A percentile compares a stretch with the other conserved stretches of the same genome.
Conservation (phyloP, 2,113 vertebrate genomes). For the Muscicapa adusta region DNA sequence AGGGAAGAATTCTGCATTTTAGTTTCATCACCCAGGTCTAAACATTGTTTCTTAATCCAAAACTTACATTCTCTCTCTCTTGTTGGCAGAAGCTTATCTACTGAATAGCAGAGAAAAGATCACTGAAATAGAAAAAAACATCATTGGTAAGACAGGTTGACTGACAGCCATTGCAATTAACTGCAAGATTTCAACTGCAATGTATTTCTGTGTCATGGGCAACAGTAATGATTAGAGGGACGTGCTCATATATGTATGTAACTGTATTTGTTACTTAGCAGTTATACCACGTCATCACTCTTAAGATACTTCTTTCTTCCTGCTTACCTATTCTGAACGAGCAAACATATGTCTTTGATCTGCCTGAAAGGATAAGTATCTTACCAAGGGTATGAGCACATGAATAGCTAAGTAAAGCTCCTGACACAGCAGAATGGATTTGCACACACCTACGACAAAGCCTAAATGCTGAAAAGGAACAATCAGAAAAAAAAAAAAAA, state of each 20-base stretch:
- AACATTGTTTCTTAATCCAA: neutral
- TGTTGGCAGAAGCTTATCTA: neutral
- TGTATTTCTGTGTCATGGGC: neutral
- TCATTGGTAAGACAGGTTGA: neutral
- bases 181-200: neutral
- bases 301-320: slow-evolving; percentile 6
- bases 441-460: neutral
- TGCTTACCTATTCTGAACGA: slow-evolving; percentile 3
- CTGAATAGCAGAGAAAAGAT: neutral
- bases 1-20: neutral
- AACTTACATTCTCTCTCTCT: neutral
- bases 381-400: slow-evolving; percentile 15
- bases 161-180: slow-evolving; percentile 26
- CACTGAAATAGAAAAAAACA: neutral
- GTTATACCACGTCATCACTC: neutral
- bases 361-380: slow-evolving; percentile 43
- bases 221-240: neutral
- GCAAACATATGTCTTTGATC: slow-evolving; percentile 53
- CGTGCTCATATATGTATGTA: neutral
- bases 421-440: slow-evolving; percentile 17
- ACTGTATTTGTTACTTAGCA: neutral
- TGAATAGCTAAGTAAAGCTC: slow-evolving; percentile 22
- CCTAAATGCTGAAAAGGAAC: neutral
- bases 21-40: neutral
- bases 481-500: slow-evolving; percentile 25